These are phyloP conservation scores for Glomeris marginata DNA, from an alignment of 2,888 invertebrate genomes.

Conservation along the genomic window DNA sequence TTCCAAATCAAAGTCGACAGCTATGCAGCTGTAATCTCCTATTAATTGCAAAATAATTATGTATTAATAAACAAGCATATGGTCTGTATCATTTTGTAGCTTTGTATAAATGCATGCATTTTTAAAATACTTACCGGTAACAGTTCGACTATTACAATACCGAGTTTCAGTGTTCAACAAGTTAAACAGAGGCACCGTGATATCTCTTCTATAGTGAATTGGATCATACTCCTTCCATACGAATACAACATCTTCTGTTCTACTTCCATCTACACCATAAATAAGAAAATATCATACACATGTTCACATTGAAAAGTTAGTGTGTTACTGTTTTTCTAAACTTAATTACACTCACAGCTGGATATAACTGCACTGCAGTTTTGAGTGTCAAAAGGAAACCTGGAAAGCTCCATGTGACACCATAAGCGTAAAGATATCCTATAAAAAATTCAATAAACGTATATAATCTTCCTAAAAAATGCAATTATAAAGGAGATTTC, in stretches of 20 bases:
- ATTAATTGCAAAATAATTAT: constrained; percentile 2
- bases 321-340: too few relatives aligned
- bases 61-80: too few relatives aligned
- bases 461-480: too few relatives aligned
- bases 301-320: too few relatives aligned
- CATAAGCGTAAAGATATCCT: constrained; percentile 31
- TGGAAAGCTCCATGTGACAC: constrained; percentile 33
- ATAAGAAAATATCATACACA: too few relatives aligned
- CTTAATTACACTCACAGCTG: constrained; percentile 29
- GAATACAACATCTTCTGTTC: constrained; percentile 30
- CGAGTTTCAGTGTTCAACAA: constrained; percentile 26
- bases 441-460: constrained; percentile 14
- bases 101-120: too few relatives aligned
- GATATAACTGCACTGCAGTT: constrained; percentile 32
- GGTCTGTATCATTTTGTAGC: too few relatives aligned
- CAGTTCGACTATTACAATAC: constrained; percentile 29
- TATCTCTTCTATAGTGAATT: constrained; percentile 25
- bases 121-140: constrained; percentile 25
- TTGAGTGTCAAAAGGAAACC: constrained; percentile 35
- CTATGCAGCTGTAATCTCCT: constrained; percentile 23
- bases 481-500: too few relatives aligned
- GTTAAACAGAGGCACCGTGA: constrained; percentile 27
- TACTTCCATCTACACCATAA: constrained; percentile 34
- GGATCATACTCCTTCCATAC: constrained; percentile 36
- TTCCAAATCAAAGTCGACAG: constrained; percentile 29